phyloP scores from a whole-genome alignment of 1,140 invertebrate genomes.

The Aleiodes sp. region DNA sequence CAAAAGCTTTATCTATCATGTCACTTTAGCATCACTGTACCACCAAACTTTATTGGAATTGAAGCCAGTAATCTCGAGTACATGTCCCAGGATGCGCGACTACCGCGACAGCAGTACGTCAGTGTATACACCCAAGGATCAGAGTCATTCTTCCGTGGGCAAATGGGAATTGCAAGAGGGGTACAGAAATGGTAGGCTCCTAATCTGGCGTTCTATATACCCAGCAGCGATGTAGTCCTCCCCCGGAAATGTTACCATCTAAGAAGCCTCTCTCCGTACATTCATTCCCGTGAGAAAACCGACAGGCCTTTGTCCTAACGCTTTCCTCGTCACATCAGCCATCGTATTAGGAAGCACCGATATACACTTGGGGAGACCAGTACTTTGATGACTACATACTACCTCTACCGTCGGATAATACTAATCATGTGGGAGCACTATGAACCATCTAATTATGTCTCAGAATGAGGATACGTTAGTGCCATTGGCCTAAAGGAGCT shows the following conservation, averaged over 20 bases:
- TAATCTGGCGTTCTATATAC: slow-evolving; percentile 54
- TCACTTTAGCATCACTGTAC: slow-evolving; percentile 45
- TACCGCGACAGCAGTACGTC: slow-evolving; percentile 30
- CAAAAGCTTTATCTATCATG: not conserved
- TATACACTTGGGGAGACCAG: slow-evolving; percentile 24
- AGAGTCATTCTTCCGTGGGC: slow-evolving; percentile 34
- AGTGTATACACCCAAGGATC: not conserved
- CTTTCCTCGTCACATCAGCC: slow-evolving; percentile 54
- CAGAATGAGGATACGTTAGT: not conserved
- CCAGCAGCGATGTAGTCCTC: slow-evolving; percentile 54
- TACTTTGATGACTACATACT: not conserved
- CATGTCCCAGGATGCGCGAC: slow-evolving; percentile 57
- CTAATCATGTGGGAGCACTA: not conserved
- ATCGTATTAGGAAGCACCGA: slow-evolving; percentile 50
- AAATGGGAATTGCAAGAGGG: slow-evolving; percentile 56
- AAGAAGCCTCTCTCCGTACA: slow-evolving; percentile 8
- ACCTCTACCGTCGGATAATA: not conserved
- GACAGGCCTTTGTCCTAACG: slow-evolving; percentile 14
- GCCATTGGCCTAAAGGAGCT: not conserved
- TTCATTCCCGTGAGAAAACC: slow-evolving; percentile 29
- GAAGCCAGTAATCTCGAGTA: slow-evolving; percentile 59
- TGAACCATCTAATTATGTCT: slow-evolving; percentile 1
- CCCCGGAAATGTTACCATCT: slow-evolving; percentile 30
- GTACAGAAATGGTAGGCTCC: slow-evolving; percentile 53
- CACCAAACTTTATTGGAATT: slow-evolving; percentile 63